Base-by-base conservation (phyloP, 2,797 vertebrate species). In the Sebastes dallii region DNA sequence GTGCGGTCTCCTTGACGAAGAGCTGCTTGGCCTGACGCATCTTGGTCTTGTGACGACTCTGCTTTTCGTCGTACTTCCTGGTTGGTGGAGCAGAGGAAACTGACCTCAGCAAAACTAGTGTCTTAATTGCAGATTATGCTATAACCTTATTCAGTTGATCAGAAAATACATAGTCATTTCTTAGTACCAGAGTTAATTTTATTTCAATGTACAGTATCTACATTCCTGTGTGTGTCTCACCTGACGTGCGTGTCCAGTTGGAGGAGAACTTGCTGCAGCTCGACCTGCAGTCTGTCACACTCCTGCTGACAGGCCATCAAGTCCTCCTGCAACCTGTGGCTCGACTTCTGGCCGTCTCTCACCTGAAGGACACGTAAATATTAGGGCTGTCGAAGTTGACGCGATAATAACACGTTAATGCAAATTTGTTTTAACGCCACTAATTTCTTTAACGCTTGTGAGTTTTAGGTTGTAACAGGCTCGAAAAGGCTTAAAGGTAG, bases 31-130 rank as follows among this genome's bases (percentile, higher is more conserved):
- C 96, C 84, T 95, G 96, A 70, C 88, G 94, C 69, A 99, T 93
- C 91, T 97, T 99, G 85, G 87, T 93, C 90, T 97, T 98, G 85
- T 98, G 94, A 39, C 96, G 95, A 36, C 95, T 93, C 81, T 97
- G 96, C 86, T 97, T 96, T 67, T 98, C 95, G 0, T 96, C 96
- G 87, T 97, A 96, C 89, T 96, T 97, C 90, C 98, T 99, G 89
- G 61, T 85, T 78, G 52, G 22, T 56, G 9, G 18, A 71, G 32
- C 16, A 75, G 59, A 71, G 7, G 30, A 42, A 1, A 65, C 36
- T 3, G 52, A 50, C 18, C 29, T 22, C 10, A 39, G 30, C 0
- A 30, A 30, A 68, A 8, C 1, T 20, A 39, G 6, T 32, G 5
- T 54, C 10, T 42, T 16, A 54, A 75, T 68, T 12, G 13, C 16